Evolutionary conservation across 2,888 invertebrate genomes (phyloP), one percentile per base, ranked within the genome.

Genomic region (Erannis defoliaria): DNA sequence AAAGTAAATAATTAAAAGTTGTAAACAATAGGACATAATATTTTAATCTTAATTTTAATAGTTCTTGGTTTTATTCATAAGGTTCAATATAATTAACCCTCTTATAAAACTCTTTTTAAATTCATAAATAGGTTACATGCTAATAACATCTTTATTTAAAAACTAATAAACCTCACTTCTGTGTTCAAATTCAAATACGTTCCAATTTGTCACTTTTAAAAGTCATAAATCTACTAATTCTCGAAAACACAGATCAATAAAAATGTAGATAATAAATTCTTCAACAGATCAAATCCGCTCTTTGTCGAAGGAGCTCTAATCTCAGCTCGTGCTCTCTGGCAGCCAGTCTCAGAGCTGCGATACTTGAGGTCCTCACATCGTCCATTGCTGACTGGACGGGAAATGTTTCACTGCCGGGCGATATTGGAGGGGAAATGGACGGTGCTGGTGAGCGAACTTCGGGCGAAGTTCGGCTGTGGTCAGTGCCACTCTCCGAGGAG

Each of bases 271-370:
- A 45, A 45, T 55, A 55, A 56, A 46, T 49, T 42, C 35, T 40
- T 62, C 42, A 90, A 80, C 91, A 93, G 67, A 93, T 92, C 67
- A 92, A 75, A 75, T 92, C 90, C 26, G 92, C 88, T 81, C 96
- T 96, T 77, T 97, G 97, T 51, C 97, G 94, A 68, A 97, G 86
- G 92, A 96, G 94, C 85, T 97, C 97, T 74, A 98, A 91, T 82
- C 97, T 95, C 45, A 97, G 89, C 85, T 98, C 98, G 85, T 98
- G 98, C 81, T 98, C 98, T 33, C 98, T 93, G 0, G 98, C 98
- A 75, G 98, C 98, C 50, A 97, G 88, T 72, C 98, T 93, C 60
- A 98, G 90, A 0, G 97, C 96, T 0, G 97, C 97, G 72, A 98
- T 98, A 78, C 98, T 98, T 12, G 97, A 97, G 70, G 95, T 96